phyloP scores from a whole-genome alignment of 2,113 vertebrate genomes.

The Pantherophis guttatus region DNA sequence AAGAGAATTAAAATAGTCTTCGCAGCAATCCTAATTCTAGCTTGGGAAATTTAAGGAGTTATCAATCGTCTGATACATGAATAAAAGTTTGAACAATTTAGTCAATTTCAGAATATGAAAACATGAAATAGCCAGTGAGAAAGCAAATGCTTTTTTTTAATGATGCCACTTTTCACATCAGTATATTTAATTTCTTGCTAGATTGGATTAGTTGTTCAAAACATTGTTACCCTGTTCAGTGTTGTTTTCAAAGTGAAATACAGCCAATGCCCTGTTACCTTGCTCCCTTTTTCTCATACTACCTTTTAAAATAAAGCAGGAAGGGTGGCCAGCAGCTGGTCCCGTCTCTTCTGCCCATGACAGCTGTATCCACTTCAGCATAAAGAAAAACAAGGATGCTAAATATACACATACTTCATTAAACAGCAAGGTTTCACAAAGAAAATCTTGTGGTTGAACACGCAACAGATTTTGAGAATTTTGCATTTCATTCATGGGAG shows the following conservation, averaged over 20 bases:
- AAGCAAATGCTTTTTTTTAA: conserved; percentile 19
- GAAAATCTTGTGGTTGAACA: conserved; percentile 60
- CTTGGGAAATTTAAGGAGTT: too few relatives aligned
- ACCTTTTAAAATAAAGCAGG: conserved; percentile 98
- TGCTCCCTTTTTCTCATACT: conserved; percentile 87
- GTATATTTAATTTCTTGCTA: conserved; percentile 50
- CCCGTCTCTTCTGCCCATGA: conserved; percentile 94
- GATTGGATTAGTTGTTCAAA: conserved; percentile 62
- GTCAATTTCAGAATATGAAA: neutral
- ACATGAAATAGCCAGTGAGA: conserved; percentile 6
- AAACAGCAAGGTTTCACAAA: conserved; percentile 92
- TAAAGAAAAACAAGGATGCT: conserved; percentile 99
- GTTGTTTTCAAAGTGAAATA: conserved; percentile 61
- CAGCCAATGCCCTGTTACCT: conserved; percentile 81
- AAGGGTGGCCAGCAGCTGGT: conserved; percentile 94
- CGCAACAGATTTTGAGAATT: conserved; percentile 28
- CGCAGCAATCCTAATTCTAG: neutral
- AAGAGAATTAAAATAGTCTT: neutral
- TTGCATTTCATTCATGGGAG: conserved; percentile 26
- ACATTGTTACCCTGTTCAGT: conserved; percentile 40
- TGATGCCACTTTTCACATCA: conserved; percentile 16
- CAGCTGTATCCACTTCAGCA: conserved; percentile 99
- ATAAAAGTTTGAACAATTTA: neutral
- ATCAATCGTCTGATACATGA: conserved; percentile 5
- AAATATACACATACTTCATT: conserved; percentile 89